Conservation (phyloP, 2,888 invertebrate species). For the Drosophila buzzatii region DNA sequence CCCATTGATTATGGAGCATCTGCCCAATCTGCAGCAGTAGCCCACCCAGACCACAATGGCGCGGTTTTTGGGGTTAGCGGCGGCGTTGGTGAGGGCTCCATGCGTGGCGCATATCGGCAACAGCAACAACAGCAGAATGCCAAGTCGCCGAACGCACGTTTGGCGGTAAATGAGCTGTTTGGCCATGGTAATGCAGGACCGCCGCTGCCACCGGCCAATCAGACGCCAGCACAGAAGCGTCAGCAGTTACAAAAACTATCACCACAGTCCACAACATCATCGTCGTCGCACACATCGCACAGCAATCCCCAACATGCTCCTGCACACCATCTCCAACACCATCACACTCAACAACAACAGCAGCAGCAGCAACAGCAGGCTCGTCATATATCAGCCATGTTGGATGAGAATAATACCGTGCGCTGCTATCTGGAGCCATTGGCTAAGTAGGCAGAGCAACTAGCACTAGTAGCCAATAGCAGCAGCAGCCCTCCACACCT, state of each 20-base stretch:
- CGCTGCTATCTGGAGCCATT: conserved; percentile 93
- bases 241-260: conserved; percentile 80
- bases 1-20: conserved; percentile 68
- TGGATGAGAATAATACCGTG: conserved; percentile 94
- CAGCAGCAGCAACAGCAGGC: conserved; percentile 76
- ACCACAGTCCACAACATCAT: conserved; percentile 82
- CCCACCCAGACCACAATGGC: conserved; percentile 68
- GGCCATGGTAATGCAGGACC: conserved; percentile 75
- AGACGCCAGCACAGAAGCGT: conserved; percentile 82
- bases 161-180: conserved; percentile 83
- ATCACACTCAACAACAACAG: conserved; percentile 45
- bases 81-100: conserved; percentile 83
- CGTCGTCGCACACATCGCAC: conserved; percentile 80
- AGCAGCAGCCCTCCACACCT: conserved; percentile 46
- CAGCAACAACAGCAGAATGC: conserved; percentile 76
- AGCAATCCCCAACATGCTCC: conserved; percentile 62
- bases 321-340: conserved; percentile 52
- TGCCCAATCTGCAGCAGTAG: conserved; percentile 51
- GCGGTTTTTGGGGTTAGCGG: conserved; percentile 85
- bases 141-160: conserved; percentile 81
- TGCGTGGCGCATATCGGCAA: conserved; percentile 74
- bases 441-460: conserved; percentile 68
- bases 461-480: conserved; percentile 12
- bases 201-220: conserved; percentile 83
- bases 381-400: conserved; percentile 88